Evolutionary conservation across 2,888 invertebrate genomes (phyloP).

Genomic region (Cephus rjabovi): DNA sequence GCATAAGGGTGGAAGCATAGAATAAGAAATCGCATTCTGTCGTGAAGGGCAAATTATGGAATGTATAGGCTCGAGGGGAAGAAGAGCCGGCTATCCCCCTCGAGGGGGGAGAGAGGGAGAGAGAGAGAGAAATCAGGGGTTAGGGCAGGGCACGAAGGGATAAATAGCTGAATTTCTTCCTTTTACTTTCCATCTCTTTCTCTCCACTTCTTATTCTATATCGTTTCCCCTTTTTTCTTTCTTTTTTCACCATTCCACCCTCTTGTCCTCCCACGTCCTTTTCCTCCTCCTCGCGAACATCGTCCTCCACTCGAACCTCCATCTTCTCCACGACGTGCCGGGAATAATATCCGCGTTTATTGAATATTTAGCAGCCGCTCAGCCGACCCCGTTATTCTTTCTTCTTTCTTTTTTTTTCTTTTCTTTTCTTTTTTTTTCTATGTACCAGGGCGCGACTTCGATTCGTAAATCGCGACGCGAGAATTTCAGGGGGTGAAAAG

Average conservation of each 20-base stretch:
- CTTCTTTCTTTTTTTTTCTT: conserved; percentile 17
- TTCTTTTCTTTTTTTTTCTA: conserved; percentile 1
- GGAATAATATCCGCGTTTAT: conserved; percentile 63
- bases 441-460: conserved; percentile 26
- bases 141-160: conserved; percentile 40
- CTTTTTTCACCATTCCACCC: conserved; percentile 16
- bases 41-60: conserved; percentile 46
- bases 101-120: no score
- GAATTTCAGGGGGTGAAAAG: neutral
- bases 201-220: conserved; percentile 7
- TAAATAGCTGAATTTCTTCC: conserved; percentile 39
- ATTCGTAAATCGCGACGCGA: conserved; percentile 36
- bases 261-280: conserved; percentile 19
- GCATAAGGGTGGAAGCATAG: conserved; percentile 13
- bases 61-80: conserved; percentile 35
- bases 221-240: conserved; percentile 14
- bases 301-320: conserved; percentile 18
- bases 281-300: conserved; percentile 9
- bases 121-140: conserved; percentile 4
- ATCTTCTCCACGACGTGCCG: conserved; percentile 53
- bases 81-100: neutral
- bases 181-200: conserved; percentile 8
- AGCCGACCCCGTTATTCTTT: conserved; percentile 29
- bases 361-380: conserved; percentile 63
- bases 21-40: conserved; percentile 15